Evolutionary conservation across 2,797 vertebrate species (phyloP).

Genomic region (Myotis findleyi): DNA sequence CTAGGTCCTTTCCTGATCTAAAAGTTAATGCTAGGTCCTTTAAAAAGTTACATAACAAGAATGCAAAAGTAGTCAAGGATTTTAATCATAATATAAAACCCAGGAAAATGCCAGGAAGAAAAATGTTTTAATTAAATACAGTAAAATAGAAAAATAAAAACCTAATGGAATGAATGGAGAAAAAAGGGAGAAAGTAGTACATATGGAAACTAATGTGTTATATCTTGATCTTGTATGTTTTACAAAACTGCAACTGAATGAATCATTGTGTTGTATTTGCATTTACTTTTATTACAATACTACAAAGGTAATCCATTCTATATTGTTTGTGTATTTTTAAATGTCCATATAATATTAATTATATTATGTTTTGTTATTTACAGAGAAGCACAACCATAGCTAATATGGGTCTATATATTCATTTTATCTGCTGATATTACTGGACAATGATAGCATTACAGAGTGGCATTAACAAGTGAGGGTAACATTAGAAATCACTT

Average conservation of each 20-base stretch:
- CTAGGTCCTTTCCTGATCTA: neutral
- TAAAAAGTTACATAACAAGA: constrained; percentile 30
- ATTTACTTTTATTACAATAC: neutral
- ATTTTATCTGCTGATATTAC: neutral
- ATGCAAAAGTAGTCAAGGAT: neutral
- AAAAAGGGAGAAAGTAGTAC: neutral
- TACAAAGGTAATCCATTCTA: neutral
- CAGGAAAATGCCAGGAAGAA: constrained; percentile 13
- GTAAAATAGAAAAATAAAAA: constrained; percentile 11
- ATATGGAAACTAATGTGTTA: neutral
- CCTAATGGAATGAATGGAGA: neutral
- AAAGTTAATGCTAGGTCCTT: constrained; percentile 50
- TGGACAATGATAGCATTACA: neutral
- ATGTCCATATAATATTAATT: neutral
- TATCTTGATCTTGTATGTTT: neutral
- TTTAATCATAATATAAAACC: constrained; percentile 42
- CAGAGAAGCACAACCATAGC: neutral
- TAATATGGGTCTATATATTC: neutral
- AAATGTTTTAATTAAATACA: neutral
- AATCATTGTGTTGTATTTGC: neutral
- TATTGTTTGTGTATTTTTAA: neutral
- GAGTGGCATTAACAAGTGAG: neutral
- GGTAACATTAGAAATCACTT: neutral
- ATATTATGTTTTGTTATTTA: neutral
- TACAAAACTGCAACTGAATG: neutral